Conservation (phyloP, 2,888 invertebrate genomes). For the Pachliopta kotzebuea region DNA sequence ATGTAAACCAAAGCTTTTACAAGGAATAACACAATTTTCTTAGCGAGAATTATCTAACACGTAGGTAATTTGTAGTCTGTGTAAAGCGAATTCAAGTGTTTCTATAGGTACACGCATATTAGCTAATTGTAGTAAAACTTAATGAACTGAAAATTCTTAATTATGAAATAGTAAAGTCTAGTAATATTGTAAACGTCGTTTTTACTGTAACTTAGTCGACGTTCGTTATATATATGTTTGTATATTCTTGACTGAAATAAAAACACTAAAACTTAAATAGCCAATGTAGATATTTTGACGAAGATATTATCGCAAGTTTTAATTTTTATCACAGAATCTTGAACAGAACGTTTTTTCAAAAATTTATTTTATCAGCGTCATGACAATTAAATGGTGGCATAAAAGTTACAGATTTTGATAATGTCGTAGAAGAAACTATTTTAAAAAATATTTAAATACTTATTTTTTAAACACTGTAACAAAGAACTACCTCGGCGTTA, state of each 20-base stretch:
- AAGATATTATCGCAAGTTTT: too few species aligned
- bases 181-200: too few species aligned
- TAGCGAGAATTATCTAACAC: slow-evolving; percentile 6
- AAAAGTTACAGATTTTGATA: background rate
- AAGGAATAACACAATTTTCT: slow-evolving; percentile 14
- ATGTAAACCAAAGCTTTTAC: slow-evolving; percentile 16
- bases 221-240: too few species aligned
- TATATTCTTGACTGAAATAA: too few species aligned
- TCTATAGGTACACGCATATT: background rate
- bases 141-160: background rate
- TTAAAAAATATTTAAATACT: background rate
- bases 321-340: too few species aligned
- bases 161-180: too few species aligned
- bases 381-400: too few species aligned
- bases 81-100: background rate
- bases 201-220: too few species aligned
- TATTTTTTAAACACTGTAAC: background rate
- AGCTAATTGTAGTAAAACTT: background rate
- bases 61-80: background rate
- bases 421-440: background rate
- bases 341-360: too few species aligned
- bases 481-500: background rate
- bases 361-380: too few species aligned
- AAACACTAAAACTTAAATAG: too few species aligned
- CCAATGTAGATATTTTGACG: too few species aligned